A percentile compares a stretch with the other conserved stretches of the same genome.
These are phyloP conservation scores for Plebejus argus DNA, from an alignment of 2,888 invertebrate species.

Conservation along the genomic window DNA sequence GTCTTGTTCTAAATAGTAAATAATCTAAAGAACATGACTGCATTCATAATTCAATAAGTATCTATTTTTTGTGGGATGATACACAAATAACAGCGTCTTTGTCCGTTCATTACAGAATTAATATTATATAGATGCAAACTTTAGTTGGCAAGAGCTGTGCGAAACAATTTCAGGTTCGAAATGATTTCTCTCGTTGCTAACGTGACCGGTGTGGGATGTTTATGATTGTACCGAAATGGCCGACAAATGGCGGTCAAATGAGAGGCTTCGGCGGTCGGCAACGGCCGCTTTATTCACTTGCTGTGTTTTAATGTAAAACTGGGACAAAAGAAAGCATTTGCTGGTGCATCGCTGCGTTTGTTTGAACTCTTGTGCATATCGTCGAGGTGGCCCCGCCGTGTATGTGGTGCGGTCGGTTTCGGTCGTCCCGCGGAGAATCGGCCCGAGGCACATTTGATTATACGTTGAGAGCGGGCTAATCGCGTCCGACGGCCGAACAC, in stretches of 20 bases:
- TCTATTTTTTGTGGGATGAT: too few species aligned
- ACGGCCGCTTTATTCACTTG: conserved; percentile 63
- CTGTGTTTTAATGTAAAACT: conserved; percentile 53
- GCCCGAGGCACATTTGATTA: conserved; percentile 80
- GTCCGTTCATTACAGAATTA: not conserved
- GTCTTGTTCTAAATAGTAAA: too few species aligned
- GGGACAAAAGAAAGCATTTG: conserved; percentile 11
- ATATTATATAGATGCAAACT: not conserved
- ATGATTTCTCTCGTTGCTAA: conserved; percentile 79
- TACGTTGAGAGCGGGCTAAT: conserved; percentile 80
- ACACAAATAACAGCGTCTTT: too few species aligned
- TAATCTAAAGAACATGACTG: too few species aligned
- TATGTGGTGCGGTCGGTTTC: conserved; percentile 42
- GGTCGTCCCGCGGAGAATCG: conserved; percentile 51
- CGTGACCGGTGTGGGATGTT: conserved; percentile 78
- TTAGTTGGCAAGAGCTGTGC: not conserved
- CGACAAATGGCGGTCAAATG: conserved; percentile 81
- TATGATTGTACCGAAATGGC: conserved; percentile 80
- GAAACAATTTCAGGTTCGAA: conserved; percentile 69
- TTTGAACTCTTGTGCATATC: not conserved
- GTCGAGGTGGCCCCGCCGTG: conserved; percentile 49
- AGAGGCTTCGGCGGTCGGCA: conserved; percentile 77
- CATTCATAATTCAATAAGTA: too few species aligned
- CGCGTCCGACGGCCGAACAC: conserved; percentile 81
- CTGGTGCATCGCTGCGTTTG: conserved; percentile 38